A percentile compares a stretch with the other conserved stretches of the same genome.
Evolutionary conservation across 2,797 vertebrate species (phyloP).

Genomic region (Diceros bicornis): DNA sequence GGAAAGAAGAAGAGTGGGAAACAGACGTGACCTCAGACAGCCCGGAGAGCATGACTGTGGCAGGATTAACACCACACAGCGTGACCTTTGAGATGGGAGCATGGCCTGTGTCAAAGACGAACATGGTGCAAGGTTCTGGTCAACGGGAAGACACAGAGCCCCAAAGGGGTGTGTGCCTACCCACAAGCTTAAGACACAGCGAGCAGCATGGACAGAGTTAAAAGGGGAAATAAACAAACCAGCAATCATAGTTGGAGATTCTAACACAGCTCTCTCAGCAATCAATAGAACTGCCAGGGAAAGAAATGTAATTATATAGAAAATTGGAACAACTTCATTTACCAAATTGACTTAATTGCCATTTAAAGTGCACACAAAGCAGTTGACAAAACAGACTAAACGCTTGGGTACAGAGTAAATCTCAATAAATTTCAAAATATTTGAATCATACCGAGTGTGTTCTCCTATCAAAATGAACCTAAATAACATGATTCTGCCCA

Average conservation of each 20-base stretch:
- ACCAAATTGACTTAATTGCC: not conserved
- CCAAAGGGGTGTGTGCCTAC: rapidly evolving
- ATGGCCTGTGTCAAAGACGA: not conserved
- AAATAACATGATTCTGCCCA: not conserved
- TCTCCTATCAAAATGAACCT: not conserved
- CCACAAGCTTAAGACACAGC: rapidly evolving
- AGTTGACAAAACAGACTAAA: not conserved
- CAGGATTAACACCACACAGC: not conserved
- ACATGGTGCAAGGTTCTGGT: rapidly evolving
- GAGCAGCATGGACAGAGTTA: not conserved
- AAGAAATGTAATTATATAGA: not conserved
- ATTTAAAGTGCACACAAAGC: not conserved
- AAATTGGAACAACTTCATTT: not conserved
- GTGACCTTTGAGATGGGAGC: not conserved
- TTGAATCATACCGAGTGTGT: rapidly evolving
- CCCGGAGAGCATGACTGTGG: no score
- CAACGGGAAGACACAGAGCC: rapidly evolving
- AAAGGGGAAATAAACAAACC: not conserved
- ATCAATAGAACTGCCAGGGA: not conserved
- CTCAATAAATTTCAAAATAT: not conserved
- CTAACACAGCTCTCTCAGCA: not conserved
- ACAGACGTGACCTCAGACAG: not conserved
- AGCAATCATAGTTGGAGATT: not conserved
- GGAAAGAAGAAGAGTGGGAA: not conserved
- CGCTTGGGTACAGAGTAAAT: not conserved